Percentiles rank a stretch among this genome's conserved stretches.
These are phyloP conservation scores for Geotrupes spiniger DNA, from an alignment of 2,888 invertebrate genomes.

Conservation along the genomic window DNA sequence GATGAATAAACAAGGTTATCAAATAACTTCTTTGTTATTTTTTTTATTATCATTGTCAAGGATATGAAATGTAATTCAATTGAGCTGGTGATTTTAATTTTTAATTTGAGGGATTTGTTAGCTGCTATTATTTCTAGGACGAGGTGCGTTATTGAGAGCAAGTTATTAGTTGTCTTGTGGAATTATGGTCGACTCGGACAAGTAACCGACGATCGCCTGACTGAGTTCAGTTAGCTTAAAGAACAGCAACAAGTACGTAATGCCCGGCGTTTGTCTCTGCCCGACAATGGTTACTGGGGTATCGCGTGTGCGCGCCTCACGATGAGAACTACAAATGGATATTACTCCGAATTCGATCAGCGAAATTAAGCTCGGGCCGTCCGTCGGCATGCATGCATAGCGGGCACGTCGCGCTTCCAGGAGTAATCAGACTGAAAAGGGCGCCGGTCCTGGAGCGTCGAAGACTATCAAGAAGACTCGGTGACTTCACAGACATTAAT, in stretches of 20 bases:
- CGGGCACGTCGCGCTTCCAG: conserved; percentile 24
- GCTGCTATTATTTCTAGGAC: too few species aligned
- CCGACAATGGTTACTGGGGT: conserved; percentile 32
- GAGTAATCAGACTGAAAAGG: conserved; percentile 35
- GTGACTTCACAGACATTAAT: conserved; percentile 49
- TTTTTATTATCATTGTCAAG: too few species aligned
- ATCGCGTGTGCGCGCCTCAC: conserved; percentile 29
- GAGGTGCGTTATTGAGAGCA: too few species aligned
- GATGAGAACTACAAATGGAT: conserved; percentile 29
- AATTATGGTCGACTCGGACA: conserved; percentile 21
- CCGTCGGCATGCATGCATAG: conserved; percentile 12
- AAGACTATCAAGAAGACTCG: conserved; percentile 29
- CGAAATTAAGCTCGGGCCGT: conserved; percentile 18
- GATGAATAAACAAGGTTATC: too few species aligned
- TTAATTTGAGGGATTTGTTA: too few species aligned
- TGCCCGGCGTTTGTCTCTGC: conserved; percentile 35
- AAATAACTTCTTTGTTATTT: too few species aligned
- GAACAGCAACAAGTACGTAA: conserved; percentile 40
- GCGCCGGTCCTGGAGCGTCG: conserved; percentile 26
- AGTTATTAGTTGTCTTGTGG: conserved; percentile 11
- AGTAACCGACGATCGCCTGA: conserved; percentile 32
- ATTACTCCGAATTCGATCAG: conserved; percentile 29
- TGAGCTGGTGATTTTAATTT: too few species aligned
- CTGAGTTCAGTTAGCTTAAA: conserved; percentile 36
- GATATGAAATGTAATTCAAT: too few species aligned